Conservation (phyloP, 1,140 invertebrate species). For the Leucophenga varia region DNA sequence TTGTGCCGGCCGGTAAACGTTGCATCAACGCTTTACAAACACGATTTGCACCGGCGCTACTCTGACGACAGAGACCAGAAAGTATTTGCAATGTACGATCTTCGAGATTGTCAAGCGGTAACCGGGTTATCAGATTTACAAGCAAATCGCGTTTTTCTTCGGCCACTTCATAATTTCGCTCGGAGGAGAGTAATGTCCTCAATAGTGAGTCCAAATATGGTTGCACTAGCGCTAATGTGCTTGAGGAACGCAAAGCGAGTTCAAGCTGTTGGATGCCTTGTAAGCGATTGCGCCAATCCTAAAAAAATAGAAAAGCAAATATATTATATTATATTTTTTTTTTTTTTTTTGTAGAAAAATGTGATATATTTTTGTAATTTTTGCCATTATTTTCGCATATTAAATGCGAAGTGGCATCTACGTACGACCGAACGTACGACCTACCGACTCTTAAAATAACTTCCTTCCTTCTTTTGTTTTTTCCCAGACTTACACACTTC, state of each 20-base stretch:
- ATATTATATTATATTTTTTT: not conserved
- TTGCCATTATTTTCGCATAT: too few relatives aligned
- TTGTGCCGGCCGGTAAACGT: slow-evolving; percentile 62
- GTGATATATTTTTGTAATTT: too few relatives aligned
- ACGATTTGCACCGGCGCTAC: slow-evolving; percentile 61
- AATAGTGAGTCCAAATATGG: slow-evolving; percentile 67
- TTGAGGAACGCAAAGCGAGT: slow-evolving; percentile 58
- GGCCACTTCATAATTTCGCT: slow-evolving; percentile 47
- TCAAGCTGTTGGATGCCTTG: slow-evolving; percentile 63
- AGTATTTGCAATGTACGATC: slow-evolving; percentile 59
- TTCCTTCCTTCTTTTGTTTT: slow-evolving; percentile 16
- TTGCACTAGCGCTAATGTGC: slow-evolving; percentile 59
- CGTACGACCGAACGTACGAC: too few relatives aligned
- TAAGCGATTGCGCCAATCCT: slow-evolving; percentile 63
- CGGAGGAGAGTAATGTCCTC: slow-evolving; percentile 59
- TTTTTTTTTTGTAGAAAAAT: too few relatives aligned
- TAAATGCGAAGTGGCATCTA: too few relatives aligned
- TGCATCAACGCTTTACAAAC: slow-evolving; percentile 68
- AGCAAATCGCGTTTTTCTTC: slow-evolving; percentile 47
- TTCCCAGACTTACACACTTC: too few relatives aligned
- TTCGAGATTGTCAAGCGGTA: slow-evolving; percentile 54
- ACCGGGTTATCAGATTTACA: slow-evolving; percentile 47
- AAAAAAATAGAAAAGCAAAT: slow-evolving; percentile 7
- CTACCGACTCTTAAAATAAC: slow-evolving; percentile 14
- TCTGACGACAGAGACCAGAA: slow-evolving; percentile 63